phyloP scores from a whole-genome alignment of 2,797 vertebrate species.

The Xyrichtys novacula region DNA sequence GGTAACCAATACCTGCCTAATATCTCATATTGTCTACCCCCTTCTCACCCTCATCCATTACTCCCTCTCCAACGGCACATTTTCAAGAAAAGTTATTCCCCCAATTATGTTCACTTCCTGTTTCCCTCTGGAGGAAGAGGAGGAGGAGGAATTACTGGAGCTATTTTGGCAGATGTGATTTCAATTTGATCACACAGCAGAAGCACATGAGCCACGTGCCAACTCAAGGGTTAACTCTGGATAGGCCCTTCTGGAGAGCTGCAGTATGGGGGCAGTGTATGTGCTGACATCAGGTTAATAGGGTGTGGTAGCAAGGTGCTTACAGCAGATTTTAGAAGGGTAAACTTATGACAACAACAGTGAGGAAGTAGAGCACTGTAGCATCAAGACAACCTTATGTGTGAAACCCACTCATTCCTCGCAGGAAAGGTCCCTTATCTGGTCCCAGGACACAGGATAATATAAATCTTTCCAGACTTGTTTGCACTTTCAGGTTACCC shows the following conservation, averaged over 20 bases:
- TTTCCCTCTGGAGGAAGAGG: conserved; percentile 52
- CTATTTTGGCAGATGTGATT: conserved; percentile 57
- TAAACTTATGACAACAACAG: background rate
- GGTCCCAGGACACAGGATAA: no score
- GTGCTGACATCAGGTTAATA: conserved; percentile 56
- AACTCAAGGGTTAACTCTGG: conserved; percentile 51
- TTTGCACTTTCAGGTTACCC: no score
- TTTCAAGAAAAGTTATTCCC: conserved; percentile 65
- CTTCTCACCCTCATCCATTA: conserved; percentile 58
- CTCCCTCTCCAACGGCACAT: conserved; percentile 63
- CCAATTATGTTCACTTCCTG: conserved; percentile 73
- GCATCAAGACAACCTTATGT: no score
- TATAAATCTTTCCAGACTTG: no score
- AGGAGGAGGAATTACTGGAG: conserved; percentile 52
- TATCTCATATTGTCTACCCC: conserved; percentile 45
- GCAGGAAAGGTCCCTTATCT: no score
- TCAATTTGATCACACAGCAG: conserved; percentile 56
- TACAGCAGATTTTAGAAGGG: conserved; percentile 9
- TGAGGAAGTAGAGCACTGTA: background rate
- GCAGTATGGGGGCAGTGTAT: conserved; percentile 46
- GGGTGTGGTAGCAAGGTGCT: conserved; percentile 20
- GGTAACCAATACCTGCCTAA: conserved; percentile 31
- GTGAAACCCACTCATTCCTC: no score
- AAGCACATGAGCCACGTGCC: conserved; percentile 23
- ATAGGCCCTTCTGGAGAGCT: conserved; percentile 53